Evolutionary conservation across 1,140 invertebrate species (phyloP), one percentile per base, ranked within the genome.

Genomic region (Trachymyrmex septentrionalis): DNA sequence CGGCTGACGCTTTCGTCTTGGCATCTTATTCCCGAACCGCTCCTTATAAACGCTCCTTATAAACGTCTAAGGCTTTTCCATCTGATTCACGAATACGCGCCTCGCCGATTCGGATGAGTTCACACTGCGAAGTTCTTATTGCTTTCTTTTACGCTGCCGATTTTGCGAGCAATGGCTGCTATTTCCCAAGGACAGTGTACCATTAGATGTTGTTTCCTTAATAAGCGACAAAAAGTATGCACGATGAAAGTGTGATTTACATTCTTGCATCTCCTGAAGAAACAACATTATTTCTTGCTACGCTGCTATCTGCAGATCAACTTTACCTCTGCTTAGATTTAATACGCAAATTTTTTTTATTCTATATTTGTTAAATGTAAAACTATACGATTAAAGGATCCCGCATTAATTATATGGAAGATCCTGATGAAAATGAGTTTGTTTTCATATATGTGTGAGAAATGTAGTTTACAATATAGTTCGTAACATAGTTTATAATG

Each of bases 31-130:
- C 9, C n/a, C 21, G 16, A 48, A 38, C 67, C 64, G 50, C 78
- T 24, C 38, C 69, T 30, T 19, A 34, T n/a, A 30, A 59, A n/a
- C 1, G 14, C 48, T 16, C n/a, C n/a, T n/a, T n/a, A n/a, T n/a
- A n/a, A n/a, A n/a, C n/a, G 16, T 72, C 76, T 76, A 77, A 85
- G 82, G 82, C 48, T 53, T 75, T 19, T n/a, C 53, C 81, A 30
- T 63, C 48, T 85, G 73, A 77, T 77, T 85, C 72, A 77, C 59
- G 57, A 38, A 64, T 24, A 27, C 59, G 71, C 57, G 55, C 34
- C 55, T 84, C 19, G 27, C 19, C 57, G 44, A 50, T 48, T 27
- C 72, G 69, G 81, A 73, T 76, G 72, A 85, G 57, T 64, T 85
- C 81, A 76, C 66, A 34, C 53, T 10, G 53, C 24, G 67, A 27